Percentiles rank a stretch among this genome's conserved stretches.
Evolutionary conservation across 53 echinoderm and acorn worm species (phyloP).

Genomic region (Hippasteria phrygiana): DNA sequence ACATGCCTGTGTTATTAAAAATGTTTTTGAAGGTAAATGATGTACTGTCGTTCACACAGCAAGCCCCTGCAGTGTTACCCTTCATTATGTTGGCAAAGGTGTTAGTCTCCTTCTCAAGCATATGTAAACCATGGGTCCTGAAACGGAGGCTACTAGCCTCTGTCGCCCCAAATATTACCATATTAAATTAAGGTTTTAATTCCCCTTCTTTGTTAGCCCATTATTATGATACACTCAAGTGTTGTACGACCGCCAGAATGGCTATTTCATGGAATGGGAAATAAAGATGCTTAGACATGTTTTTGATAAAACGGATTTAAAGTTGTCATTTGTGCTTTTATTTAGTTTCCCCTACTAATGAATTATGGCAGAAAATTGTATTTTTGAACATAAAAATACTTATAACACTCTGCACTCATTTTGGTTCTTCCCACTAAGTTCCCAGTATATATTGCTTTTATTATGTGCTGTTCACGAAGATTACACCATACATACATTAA

Average conservation of each 20-base stretch:
- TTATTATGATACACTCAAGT: not conserved
- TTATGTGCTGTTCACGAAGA: too few species aligned
- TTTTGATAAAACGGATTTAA: constrained; percentile 51
- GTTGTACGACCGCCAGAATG: not conserved
- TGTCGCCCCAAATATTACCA: not conserved
- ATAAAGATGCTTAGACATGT: constrained; percentile 65
- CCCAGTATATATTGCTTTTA: too few species aligned
- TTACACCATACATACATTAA: too few species aligned
- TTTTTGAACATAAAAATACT: too few species aligned
- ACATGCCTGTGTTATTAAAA: not conserved
- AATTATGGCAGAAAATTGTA: too few species aligned
- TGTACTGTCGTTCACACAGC: not conserved
- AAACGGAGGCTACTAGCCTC: not conserved
- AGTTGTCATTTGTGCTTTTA: not conserved
- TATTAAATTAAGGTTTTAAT: not conserved
- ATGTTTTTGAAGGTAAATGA: not conserved
- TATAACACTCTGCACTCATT: too few species aligned
- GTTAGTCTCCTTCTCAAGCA: not conserved
- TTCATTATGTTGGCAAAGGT: not conserved
- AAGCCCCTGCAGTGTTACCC: not conserved
- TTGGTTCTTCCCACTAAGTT: too few species aligned
- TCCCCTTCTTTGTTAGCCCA: not conserved
- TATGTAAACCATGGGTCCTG: not conserved
- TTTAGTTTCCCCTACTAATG: too few species aligned
- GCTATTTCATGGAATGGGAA: constrained; percentile 37